Base-by-base conservation (phyloP, 30 jellyfish, hydroid and myxozoan species). In the Turritopsis rubra region DNA sequence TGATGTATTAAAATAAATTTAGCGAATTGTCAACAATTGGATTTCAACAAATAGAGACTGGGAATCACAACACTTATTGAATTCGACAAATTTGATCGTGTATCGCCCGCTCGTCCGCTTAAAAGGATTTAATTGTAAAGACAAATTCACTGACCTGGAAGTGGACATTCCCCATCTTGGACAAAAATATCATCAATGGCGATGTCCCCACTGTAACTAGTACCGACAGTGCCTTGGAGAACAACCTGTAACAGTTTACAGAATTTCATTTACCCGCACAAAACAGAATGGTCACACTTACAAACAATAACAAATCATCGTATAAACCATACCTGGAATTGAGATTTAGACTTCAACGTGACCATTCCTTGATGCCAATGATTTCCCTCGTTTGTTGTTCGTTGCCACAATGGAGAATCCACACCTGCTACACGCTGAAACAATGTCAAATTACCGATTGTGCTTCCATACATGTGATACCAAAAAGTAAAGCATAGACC, bases 121-220 rank as follows among this genome's bases (percentile, higher is more conserved):
- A 41, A 41, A 41, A 5, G 5, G 60, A 41, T 41, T 13, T 41
- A 13, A 41, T 41, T 13, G n/a, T n/a, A n/a, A n/a, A n/a, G n/a
- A n/a, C n/a, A n/a, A n/a, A n/a, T 41, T 41, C 0, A 71, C 84
- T 73, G 8, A 92, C 98, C 98, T 88, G 98, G 96, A 7, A 68
- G 72, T 0, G 98, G 98, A 83, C 98, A 92, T 7, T 29, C 87
- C 3, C 96, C 94, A 54, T 84, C 89, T 31, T 54, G 75, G 23
- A 88, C 21, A 8, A 79, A 29, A 65, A 92, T 66, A 54, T 92
- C 98, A 54, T 92, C 98, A 60, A 92, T 81, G 27, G 98, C 98
- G 78, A 88, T 92, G 80, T 92, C 98, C 20, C 98, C 98, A n/a
- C 93, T 82, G 89, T 84, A 92, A 81, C 98, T 88, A 9, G 79